These are phyloP conservation scores for Pyrgus malvae DNA, from an alignment of 2,888 invertebrate species.

Conservation along the genomic window DNA sequence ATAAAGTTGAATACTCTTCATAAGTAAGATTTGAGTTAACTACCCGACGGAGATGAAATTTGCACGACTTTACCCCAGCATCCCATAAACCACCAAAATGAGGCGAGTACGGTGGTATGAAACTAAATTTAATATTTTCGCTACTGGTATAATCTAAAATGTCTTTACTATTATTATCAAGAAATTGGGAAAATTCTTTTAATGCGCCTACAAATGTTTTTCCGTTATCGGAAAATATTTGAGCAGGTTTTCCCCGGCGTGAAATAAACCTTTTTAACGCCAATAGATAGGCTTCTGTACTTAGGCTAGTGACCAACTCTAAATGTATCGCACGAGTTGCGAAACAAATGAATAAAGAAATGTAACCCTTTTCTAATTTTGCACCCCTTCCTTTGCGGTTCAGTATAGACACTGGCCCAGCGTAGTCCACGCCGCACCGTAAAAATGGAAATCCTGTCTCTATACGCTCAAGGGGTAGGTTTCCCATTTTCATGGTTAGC, in stretches of 20 bases:
- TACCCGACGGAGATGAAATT: no score
- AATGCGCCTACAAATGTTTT: conserved; percentile 3
- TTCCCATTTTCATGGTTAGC: neutral
- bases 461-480: conserved; percentile 17
- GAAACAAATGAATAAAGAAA: conserved; percentile 31
- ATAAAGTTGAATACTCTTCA: no score
- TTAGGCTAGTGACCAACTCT: conserved; percentile 26
- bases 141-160: no score
- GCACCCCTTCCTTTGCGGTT: conserved; percentile 23
- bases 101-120: no score
- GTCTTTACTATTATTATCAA: no score
- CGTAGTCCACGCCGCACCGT: conserved; percentile 25
- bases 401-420: conserved; percentile 25
- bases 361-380: conserved; percentile 18
- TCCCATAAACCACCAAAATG: no score
- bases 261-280: conserved; percentile 22
- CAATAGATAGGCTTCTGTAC: conserved; percentile 18
- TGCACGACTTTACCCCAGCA: no score
- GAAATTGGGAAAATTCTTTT: neutral
- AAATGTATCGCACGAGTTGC: conserved; percentile 33
- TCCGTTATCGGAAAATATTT: conserved; percentile 10
- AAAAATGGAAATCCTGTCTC: conserved; percentile 12
- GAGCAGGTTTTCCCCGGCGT: conserved; percentile 11
- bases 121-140: no score
- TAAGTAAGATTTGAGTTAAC: no score